Percentiles rank a stretch among this genome's conserved stretches.
Conservation (phyloP, 2,113 vertebrate genomes). For the Murina feae region DNA sequence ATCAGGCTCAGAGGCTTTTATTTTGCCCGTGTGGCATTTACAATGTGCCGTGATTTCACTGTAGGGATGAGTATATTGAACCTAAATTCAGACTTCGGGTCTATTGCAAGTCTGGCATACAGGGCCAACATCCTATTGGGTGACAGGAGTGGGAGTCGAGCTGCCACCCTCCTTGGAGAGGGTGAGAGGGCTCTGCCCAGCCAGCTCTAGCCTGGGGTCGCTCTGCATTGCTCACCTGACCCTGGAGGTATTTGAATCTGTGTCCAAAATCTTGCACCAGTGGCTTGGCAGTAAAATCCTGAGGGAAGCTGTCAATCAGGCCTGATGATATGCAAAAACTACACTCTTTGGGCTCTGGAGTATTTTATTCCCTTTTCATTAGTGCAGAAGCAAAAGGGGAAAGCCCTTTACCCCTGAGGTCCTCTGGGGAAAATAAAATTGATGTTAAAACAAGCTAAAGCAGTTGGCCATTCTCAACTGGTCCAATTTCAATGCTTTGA, state of each 20-base stretch:
- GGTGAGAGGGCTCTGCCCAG: background rate
- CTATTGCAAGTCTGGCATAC: background rate
- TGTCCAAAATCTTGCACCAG: background rate
- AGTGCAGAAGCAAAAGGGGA: background rate
- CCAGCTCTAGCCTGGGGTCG: background rate
- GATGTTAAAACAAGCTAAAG: background rate
- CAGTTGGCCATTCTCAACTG: background rate
- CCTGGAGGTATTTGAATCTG: background rate
- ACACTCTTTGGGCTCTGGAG: background rate
- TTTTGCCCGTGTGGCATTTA: background rate
- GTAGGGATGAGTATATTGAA: background rate
- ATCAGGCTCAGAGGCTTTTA: background rate
- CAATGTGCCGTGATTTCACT: background rate
- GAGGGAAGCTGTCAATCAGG: background rate
- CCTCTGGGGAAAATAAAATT: background rate
- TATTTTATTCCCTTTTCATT: background rate
- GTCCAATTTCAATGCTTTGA: background rate
- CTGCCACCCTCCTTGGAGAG: background rate
- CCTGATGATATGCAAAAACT: background rate
- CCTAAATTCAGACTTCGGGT: background rate
- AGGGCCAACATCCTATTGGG: background rate
- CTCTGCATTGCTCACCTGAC: background rate
- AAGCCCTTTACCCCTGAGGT: background rate
- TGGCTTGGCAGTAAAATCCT: background rate
- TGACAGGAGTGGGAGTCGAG: background rate